Percentiles rank a stretch among this genome's conserved stretches.
These are phyloP conservation scores for Opisthocomus hoazin DNA, from an alignment of 2,113 vertebrate genomes.

Conservation along the genomic window DNA sequence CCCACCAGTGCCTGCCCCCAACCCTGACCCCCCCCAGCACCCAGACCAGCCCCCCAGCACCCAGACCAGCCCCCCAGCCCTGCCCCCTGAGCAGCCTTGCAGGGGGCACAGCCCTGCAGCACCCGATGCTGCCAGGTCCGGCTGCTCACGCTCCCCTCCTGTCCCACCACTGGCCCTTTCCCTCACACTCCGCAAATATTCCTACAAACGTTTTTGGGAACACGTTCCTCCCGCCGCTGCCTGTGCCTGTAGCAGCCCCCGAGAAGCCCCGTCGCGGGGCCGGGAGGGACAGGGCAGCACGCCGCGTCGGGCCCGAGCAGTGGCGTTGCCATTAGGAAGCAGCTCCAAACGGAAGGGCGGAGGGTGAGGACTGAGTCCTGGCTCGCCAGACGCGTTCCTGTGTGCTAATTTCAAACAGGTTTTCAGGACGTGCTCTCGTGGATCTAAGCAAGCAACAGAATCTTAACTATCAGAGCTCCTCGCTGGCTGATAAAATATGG, in stretches of 20 bases:
- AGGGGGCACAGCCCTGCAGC: background rate
- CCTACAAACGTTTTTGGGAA: background rate
- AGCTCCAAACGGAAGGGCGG: background rate
- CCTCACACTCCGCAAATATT: background rate
- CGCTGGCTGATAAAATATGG: slow-evolving; percentile 63
- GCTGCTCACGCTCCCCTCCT: background rate
- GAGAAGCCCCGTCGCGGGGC: fast-evolving
- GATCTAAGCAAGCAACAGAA: slow-evolving; percentile 49
- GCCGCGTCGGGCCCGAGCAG: fast-evolving
- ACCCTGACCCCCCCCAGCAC: no score
- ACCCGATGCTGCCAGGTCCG: fast-evolving
- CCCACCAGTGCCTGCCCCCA: background rate
- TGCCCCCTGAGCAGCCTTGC: background rate
- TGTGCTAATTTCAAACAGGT: slow-evolving; percentile 29
- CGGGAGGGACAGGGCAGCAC: background rate
- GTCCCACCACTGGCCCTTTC: background rate
- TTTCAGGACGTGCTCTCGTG: slow-evolving; percentile 35
- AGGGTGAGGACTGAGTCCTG: background rate
- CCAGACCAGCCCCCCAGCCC: background rate
- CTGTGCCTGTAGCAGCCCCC: background rate
- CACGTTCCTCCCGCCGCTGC: background rate
- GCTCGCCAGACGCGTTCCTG: background rate
- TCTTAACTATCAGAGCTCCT: slow-evolving; percentile 56
- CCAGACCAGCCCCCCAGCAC: background rate
- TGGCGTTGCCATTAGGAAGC: background rate